These are phyloP conservation scores for Cyprinodon brontotheroides DNA, from an alignment of 2,113 vertebrate genomes.

Conservation along the genomic window DNA sequence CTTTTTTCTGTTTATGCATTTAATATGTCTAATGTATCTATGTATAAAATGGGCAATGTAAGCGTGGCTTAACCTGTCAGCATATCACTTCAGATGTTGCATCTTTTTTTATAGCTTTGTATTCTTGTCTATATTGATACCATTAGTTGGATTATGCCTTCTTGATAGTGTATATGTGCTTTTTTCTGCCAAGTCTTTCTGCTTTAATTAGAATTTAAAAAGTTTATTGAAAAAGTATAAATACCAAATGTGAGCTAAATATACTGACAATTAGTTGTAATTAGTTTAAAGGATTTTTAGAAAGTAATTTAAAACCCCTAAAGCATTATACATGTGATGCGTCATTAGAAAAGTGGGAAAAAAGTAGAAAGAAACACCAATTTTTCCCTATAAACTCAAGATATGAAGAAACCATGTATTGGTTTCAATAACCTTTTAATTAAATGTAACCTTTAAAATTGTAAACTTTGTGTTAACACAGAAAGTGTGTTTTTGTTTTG, in stretches of 20 bases:
- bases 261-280: too few relatives aligned
- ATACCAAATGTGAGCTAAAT: not conserved
- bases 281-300: too few relatives aligned
- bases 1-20: conserved; percentile 36
- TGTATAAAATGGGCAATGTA: conserved; percentile 22
- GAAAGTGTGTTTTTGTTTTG: too few relatives aligned
- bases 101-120: conserved; percentile 13
- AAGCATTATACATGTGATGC: too few relatives aligned
- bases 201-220: not conserved
- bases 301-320: too few relatives aligned
- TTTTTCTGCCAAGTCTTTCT: conserved; percentile 3
- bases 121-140: not conserved
- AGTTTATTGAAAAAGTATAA: not conserved
- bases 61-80: conserved; percentile 41
- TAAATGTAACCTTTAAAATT: too few relatives aligned
- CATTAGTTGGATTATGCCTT: conserved; percentile 10
- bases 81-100: conserved; percentile 20
- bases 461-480: too few relatives aligned
- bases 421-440: too few relatives aligned
- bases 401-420: too few relatives aligned
- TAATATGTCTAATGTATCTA: conserved; percentile 28
- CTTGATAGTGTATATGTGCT: conserved; percentile 2
- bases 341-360: too few relatives aligned
- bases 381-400: too few relatives aligned
- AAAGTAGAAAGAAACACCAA: too few relatives aligned